Evolutionary conservation across 2,888 invertebrate genomes (phyloP).

Genomic region (Cartodere bifasciata): DNA sequence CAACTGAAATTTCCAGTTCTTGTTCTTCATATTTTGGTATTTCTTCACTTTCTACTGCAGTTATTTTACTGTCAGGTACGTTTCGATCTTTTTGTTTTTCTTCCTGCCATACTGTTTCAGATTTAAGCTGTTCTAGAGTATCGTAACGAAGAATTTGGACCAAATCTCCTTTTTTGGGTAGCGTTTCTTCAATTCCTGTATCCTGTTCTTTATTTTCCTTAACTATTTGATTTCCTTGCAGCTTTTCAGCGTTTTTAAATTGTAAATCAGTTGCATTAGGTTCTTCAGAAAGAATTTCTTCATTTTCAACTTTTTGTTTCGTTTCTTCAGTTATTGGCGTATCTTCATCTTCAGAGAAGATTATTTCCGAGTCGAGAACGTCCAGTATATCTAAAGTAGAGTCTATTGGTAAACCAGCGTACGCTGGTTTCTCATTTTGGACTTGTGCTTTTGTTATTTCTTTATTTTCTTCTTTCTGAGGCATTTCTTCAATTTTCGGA

Average conservation of each 20-base stretch:
- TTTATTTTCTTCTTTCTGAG: too few relatives aligned
- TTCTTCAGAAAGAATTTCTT: conserved; percentile 5
- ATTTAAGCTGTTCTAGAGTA: conserved; percentile 7
- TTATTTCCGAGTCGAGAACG: conserved; percentile 22
- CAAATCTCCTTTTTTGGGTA: background rate
- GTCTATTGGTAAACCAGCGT: conserved; percentile 9
- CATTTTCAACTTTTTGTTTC: conserved; percentile 6
- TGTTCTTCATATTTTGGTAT: background rate
- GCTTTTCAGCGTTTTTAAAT: background rate
- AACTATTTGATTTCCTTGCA: background rate
- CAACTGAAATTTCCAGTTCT: background rate
- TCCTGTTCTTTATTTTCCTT: background rate
- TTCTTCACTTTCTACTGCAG: background rate
- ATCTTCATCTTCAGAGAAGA: conserved; percentile 21
- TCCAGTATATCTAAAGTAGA: conserved; percentile 15
- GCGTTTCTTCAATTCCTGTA: background rate
- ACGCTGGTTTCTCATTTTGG: conserved; percentile 6
- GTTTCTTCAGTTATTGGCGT: conserved; percentile 6
- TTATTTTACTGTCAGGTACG: background rate
- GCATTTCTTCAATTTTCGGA: too few relatives aligned
- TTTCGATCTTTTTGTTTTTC: conserved; percentile 3
- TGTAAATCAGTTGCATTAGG: background rate
- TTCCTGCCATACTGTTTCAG: conserved; percentile 11
- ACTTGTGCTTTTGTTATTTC: too few relatives aligned
- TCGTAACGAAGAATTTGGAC: conserved; percentile 9